Conservation (phyloP, 2,113 vertebrate genomes). For the Pleuronectes platessa region DNA sequence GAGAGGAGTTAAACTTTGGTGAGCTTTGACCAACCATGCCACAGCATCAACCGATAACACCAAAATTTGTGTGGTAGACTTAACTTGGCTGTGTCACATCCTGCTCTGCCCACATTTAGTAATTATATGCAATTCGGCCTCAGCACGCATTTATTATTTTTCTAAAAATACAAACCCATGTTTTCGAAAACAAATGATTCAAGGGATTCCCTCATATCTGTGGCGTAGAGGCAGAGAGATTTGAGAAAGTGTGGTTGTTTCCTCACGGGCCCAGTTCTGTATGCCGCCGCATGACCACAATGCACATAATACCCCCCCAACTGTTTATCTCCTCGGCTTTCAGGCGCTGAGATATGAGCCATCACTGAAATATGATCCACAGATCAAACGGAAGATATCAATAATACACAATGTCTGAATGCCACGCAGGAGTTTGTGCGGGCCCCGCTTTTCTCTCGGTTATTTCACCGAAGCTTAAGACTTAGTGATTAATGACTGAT, state of each 20-base stretch:
- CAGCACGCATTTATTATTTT: no score
- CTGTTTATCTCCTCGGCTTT: conserved; percentile 56
- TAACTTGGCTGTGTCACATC: no score
- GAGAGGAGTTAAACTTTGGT: no score
- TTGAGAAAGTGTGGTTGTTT: conserved; percentile 1
- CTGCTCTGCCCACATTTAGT: no score
- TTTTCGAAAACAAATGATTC: background rate
- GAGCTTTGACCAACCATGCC: no score
- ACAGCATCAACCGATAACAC: no score
- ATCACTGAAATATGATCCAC: conserved; percentile 58
- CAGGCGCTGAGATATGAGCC: conserved; percentile 36
- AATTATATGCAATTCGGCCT: no score
- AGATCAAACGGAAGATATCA: conserved; percentile 49
- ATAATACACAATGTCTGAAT: conserved; percentile 31
- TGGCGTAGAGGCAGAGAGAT: background rate
- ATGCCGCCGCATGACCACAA: conserved; percentile 9
- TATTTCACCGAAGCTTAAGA: conserved; percentile 48
- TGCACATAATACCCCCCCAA: conserved; percentile 19
- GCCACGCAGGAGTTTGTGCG: conserved; percentile 27
- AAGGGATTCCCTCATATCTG: background rate
- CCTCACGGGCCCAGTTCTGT: conserved; percentile 28
- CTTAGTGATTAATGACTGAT: conserved; percentile 56
- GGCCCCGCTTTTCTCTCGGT: conserved; percentile 28
- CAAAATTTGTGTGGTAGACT: no score
- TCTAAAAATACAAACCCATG: no score